Percentiles rank a stretch among this genome's conserved stretches.
Evolutionary conservation across 2,797 vertebrate genomes (phyloP).

Genomic region (Ciconia nigra): DNA sequence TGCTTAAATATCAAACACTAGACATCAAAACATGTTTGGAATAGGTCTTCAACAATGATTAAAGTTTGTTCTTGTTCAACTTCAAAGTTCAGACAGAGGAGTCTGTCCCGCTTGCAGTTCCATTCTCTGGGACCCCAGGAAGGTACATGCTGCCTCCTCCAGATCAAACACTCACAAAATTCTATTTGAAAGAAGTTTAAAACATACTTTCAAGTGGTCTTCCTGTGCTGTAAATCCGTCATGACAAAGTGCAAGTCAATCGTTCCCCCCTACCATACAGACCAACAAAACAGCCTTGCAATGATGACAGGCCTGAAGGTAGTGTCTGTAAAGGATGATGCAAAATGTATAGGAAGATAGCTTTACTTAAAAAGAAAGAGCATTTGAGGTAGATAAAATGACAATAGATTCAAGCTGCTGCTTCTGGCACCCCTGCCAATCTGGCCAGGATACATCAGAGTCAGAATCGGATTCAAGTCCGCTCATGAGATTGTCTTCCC

Average conservation of each 20-base stretch:
- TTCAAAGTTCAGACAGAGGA: constrained; percentile 22
- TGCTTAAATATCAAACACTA: neutral
- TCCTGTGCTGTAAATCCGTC: constrained; percentile 16
- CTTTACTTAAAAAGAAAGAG: constrained; percentile 41
- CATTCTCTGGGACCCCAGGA: constrained; percentile 17
- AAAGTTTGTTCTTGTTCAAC: neutral
- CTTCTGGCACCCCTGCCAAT: constrained; percentile 33
- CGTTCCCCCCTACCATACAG: neutral
- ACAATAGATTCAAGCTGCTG: constrained; percentile 32
- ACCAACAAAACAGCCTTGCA: neutral
- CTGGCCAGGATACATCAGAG: neutral
- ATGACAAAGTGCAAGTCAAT: constrained; percentile 59
- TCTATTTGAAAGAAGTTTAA: constrained; percentile 8
- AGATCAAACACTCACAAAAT: constrained; percentile 25
- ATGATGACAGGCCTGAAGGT: neutral
- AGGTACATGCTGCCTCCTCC: neutral
- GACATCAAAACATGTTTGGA: neutral
- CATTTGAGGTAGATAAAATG: constrained; percentile 9
- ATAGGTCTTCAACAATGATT: neutral
- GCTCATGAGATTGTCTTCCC: neutral
- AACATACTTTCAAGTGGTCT: constrained; percentile 13
- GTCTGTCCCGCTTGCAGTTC: neutral
- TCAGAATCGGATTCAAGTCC: neutral
- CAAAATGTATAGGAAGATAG: constrained; percentile 12
- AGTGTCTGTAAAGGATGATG: neutral